phyloP scores from a whole-genome alignment of 2,797 vertebrate genomes.

The Avahi laniger region DNA sequence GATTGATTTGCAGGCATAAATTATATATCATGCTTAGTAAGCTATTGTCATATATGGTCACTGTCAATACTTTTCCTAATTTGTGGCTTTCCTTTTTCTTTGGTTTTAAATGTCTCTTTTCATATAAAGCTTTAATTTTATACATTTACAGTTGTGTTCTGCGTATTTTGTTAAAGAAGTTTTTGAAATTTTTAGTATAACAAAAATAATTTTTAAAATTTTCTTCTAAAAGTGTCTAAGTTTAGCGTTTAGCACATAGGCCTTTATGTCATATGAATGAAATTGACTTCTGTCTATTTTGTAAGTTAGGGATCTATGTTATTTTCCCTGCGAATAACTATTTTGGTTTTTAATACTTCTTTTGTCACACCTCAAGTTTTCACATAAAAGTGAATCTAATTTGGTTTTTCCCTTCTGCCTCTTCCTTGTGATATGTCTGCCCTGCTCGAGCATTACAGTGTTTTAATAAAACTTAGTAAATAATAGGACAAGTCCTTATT shows the following conservation, averaged over 20 bases:
- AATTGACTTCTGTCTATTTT: not conserved
- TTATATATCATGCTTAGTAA: not conserved
- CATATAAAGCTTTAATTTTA: not conserved
- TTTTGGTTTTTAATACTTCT: constrained; percentile 6
- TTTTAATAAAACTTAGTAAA: not conserved
- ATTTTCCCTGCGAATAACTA: not conserved
- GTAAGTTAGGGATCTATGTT: not conserved
- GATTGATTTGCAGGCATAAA: not conserved
- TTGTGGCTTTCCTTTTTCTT: not conserved
- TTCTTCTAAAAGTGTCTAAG: not conserved
- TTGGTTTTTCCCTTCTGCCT: not conserved
- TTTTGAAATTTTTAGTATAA: not conserved
- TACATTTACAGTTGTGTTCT: not conserved
- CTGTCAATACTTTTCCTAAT: not conserved
- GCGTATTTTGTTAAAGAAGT: not conserved
- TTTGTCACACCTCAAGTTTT: not conserved
- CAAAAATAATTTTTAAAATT: not conserved
- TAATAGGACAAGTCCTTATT: rapidly evolving
- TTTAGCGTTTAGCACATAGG: not conserved
- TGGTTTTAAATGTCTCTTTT: not conserved
- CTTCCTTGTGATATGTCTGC: not conserved
- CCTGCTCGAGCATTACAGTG: not conserved
- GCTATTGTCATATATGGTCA: not conserved
- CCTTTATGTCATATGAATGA: not conserved
- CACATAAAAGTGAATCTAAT: not conserved